Conservation (phyloP, 2,797 vertebrate genomes). For the Mus spretus region DNA sequence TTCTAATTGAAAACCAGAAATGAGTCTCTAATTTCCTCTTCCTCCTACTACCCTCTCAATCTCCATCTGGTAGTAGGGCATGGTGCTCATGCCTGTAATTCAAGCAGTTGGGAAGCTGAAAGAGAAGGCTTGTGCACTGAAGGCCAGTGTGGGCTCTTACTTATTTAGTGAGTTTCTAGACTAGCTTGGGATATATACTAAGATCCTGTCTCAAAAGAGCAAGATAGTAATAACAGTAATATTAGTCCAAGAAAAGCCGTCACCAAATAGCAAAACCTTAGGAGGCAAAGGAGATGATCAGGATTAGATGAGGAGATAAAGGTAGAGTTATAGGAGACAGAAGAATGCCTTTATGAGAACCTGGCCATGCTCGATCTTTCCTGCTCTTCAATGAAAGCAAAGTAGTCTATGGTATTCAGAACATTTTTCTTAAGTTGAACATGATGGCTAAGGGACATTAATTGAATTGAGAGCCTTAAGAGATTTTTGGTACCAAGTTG, state of each 20-base stretch:
- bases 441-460: conserved; percentile 50
- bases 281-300: neutral
- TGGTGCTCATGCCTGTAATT: neutral
- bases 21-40: conserved; percentile 47
- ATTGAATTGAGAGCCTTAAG: conserved; percentile 67
- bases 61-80: neutral
- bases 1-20: conserved; percentile 63
- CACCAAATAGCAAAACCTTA: neutral
- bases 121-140: neutral
- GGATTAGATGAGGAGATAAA: neutral
- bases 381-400: neutral
- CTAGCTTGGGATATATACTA: neutral
- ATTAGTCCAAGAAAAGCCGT: neutral
- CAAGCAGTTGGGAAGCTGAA: neutral
- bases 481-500: conserved; percentile 66
- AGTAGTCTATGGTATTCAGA: neutral
- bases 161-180: neutral
- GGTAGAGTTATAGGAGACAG: neutral
- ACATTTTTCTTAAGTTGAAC: neutral
- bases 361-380: neutral
- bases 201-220: neutral
- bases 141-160: neutral
- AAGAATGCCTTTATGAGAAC: neutral
- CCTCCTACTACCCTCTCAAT: neutral
- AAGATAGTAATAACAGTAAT: neutral